Evolutionary conservation across 2,888 invertebrate species (phyloP), one percentile per base, ranked within the genome.

Genomic region (Automeris io): DNA sequence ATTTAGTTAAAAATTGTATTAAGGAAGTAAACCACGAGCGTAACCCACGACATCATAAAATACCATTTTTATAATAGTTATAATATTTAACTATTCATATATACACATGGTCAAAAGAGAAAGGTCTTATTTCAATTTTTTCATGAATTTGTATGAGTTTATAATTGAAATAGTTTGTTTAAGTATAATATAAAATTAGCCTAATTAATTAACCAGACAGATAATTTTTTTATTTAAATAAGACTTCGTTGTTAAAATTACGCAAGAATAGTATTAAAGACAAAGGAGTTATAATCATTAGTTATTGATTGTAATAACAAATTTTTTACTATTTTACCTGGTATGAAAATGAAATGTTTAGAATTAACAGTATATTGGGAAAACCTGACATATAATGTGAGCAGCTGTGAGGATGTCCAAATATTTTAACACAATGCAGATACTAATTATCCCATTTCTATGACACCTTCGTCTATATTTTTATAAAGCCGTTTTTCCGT

Each of bases 371-470:
- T n/a, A n/a, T n/a, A n/a, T n/a, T n/a, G n/a, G n/a, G n/a, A n/a
- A n/a, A n/a, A n/a, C n/a, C n/a, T n/a, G n/a, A n/a, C n/a, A n/a
- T n/a, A n/a, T n/a, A n/a, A n/a, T n/a, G n/a, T n/a, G n/a, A n/a
- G n/a, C n/a, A n/a, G n/a, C n/a, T n/a, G 9, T 24, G 11, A 9
- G 24, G 24, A 29, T 16, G 16, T 29, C 29, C 16, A 29, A 16
- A 29, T 29, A 29, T 29, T 16, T 8, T 13, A 29, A 29, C 16
- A 29, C 29, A 29, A 29, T 29, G 16, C 16, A 16, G 29, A 29
- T 29, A 4, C 5, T 29, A 29, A 16, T 29, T 16, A 16, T 2
- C 29, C n/a, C 16, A 29, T 29, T n/a, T 16, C 16, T 29, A 26
- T 16, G 29, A 16, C 16, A 29, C 29, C 16, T 29, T 29, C 29